These are phyloP conservation scores for Atlantisia rogersi DNA, from an alignment of 2,113 vertebrate genomes.

Conservation along the genomic window DNA sequence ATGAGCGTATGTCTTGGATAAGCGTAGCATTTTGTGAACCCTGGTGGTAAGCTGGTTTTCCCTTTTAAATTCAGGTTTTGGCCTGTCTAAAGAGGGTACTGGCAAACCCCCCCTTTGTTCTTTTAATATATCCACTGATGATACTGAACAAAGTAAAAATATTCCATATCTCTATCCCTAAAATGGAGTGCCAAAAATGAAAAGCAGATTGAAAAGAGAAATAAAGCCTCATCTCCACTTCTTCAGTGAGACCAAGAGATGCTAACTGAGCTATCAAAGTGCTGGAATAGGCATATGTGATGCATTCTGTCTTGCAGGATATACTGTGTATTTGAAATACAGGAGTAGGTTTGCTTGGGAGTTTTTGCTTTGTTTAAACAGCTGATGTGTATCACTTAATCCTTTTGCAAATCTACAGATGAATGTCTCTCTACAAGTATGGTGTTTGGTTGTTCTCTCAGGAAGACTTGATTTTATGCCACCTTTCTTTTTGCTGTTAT, in stretches of 20 bases:
- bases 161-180: not conserved
- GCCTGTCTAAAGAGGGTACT: not conserved
- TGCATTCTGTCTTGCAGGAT: not conserved
- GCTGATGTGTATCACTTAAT: not conserved
- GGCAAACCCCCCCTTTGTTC: not conserved
- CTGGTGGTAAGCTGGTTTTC: not conserved
- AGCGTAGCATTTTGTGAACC: not conserved
- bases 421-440: not conserved
- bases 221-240: not conserved
- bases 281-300: not conserved
- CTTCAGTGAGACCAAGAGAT: not conserved
- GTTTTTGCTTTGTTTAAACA: not conserved
- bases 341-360: not conserved
- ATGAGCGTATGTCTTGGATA: accelerated
- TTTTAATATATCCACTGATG: not conserved
- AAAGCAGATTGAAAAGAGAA: not conserved
- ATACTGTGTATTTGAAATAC: not conserved
- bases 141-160: not conserved
- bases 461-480: not conserved
- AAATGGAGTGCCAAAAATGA: not conserved
- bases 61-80: not conserved
- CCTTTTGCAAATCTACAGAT: not conserved
- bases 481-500: not conserved
- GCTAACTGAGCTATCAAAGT: not conserved
- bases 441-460: not conserved